These are phyloP conservation scores for Takifugu flavidus DNA, from an alignment of 2,113 vertebrate genomes.

Conservation along the genomic window DNA sequence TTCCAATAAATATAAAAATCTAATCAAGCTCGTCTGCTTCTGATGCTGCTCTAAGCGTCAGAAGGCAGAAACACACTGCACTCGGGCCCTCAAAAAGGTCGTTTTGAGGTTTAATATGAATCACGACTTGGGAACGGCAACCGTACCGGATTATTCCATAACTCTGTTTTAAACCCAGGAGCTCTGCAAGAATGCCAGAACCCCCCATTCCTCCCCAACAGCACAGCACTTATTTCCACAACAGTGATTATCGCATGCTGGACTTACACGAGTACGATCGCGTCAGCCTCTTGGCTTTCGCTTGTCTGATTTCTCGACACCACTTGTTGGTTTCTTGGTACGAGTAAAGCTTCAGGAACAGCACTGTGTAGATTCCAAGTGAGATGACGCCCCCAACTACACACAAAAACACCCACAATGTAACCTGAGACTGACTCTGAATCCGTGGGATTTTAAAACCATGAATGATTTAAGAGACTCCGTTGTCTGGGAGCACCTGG, in stretches of 20 bases:
- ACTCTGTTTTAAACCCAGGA: no score
- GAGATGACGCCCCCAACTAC: slow-evolving; percentile 81
- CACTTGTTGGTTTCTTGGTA: slow-evolving; percentile 86
- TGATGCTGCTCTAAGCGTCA: no score
- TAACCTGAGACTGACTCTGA: no score
- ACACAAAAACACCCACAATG: not conserved
- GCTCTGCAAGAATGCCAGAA: not conserved
- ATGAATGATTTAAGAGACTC: not conserved
- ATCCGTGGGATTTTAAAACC: not conserved
- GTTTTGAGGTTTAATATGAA: not conserved
- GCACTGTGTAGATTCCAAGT: slow-evolving; percentile 76
- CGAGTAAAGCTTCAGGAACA: slow-evolving; percentile 88
- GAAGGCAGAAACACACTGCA: not conserved
- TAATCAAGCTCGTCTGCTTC: not conserved
- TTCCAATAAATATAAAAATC: not conserved
- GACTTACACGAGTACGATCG: slow-evolving; percentile 79
- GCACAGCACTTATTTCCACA: not conserved
- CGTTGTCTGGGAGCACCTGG: slow-evolving; percentile 71
- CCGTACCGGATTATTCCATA: no score
- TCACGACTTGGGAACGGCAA: no score
- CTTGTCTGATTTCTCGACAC: slow-evolving; percentile 77
- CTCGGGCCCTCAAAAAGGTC: no score
- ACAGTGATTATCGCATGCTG: not conserved
- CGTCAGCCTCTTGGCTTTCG: slow-evolving; percentile 69
- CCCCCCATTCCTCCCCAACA: not conserved